Conservation (phyloP, 1,140 invertebrate genomes). For the Aphaenogaster floridana region DNA sequence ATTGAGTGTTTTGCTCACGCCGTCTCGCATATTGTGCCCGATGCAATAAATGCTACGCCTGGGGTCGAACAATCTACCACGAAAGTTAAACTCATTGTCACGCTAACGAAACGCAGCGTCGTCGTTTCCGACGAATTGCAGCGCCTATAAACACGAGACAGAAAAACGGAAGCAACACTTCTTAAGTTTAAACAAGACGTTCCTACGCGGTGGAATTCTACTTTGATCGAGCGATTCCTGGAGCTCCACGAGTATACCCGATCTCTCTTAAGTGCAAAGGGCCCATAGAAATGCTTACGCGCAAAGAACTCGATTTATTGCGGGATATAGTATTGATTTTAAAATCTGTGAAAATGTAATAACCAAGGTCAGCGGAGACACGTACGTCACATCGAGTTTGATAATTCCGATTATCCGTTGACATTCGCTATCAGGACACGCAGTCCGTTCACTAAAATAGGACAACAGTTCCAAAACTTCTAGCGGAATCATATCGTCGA, state of each 20-base stretch:
- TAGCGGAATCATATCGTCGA: background rate
- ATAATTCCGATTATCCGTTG: background rate
- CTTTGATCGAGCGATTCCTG: background rate
- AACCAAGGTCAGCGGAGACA: background rate
- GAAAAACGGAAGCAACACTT: slow-evolving; percentile 12
- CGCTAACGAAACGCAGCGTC: background rate
- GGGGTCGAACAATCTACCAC: background rate
- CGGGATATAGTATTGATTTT: slow-evolving; percentile 5
- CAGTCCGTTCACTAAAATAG: background rate
- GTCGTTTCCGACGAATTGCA: background rate
- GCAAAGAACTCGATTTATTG: slow-evolving; percentile 15
- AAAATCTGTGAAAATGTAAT: slow-evolving; percentile 7
- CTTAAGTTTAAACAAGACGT: slow-evolving; percentile 4
- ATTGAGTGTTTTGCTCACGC: slow-evolving; percentile 1
- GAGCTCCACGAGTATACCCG: background rate
- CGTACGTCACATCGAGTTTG: slow-evolving; percentile 7
- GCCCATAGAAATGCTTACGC: background rate
- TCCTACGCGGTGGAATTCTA: background rate
- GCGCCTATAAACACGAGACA: background rate
- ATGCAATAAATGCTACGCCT: slow-evolving; percentile 18
- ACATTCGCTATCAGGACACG: background rate
- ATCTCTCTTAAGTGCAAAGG: slow-evolving; percentile 6
- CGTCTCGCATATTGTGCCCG: background rate
- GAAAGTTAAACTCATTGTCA: slow-evolving; percentile 1
- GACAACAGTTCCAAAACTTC: background rate